Percentiles rank a stretch among this genome's conserved stretches.
These are phyloP conservation scores for Etheostoma cragini DNA, from an alignment of 2,113 vertebrate species.

Conservation along the genomic window DNA sequence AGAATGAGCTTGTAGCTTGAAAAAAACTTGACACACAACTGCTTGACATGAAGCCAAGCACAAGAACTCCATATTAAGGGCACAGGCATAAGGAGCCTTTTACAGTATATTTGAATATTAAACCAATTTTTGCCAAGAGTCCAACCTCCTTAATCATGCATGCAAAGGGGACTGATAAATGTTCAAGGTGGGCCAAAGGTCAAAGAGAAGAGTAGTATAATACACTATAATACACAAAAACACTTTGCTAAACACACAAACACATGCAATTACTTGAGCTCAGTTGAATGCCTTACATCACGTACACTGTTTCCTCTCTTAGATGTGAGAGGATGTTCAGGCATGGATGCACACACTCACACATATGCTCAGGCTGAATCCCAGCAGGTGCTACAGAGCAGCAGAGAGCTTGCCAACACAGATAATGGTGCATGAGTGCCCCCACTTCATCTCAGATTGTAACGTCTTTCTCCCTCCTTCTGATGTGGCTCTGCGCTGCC, in stretches of 20 bases:
- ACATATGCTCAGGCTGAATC: background rate
- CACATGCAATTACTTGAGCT: background rate
- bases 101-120: constrained; percentile 56
- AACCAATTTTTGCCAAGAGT: constrained; percentile 32
- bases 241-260: background rate
- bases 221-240: background rate
- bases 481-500: constrained; percentile 50
- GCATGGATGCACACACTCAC: background rate
- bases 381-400: constrained; percentile 7
- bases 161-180: constrained; percentile 43
- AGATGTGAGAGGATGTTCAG: background rate
- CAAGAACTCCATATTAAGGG: constrained; percentile 15
- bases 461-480: constrained; percentile 18
- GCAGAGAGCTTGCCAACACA: constrained; percentile 37
- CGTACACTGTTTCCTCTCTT: background rate
- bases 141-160: constrained; percentile 57
- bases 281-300: background rate
- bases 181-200: constrained; percentile 42
- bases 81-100: constrained; percentile 6
- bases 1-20: constrained; percentile 34
- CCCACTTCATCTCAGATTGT: constrained; percentile 45
- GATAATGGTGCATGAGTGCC: constrained; percentile 23
- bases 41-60: constrained; percentile 6
- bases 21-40: constrained; percentile 35
- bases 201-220: constrained; percentile 38